Evolutionary conservation across 2,113 vertebrate species (phyloP).

Genomic region (Hypocryptadius cinnamomeus): DNA sequence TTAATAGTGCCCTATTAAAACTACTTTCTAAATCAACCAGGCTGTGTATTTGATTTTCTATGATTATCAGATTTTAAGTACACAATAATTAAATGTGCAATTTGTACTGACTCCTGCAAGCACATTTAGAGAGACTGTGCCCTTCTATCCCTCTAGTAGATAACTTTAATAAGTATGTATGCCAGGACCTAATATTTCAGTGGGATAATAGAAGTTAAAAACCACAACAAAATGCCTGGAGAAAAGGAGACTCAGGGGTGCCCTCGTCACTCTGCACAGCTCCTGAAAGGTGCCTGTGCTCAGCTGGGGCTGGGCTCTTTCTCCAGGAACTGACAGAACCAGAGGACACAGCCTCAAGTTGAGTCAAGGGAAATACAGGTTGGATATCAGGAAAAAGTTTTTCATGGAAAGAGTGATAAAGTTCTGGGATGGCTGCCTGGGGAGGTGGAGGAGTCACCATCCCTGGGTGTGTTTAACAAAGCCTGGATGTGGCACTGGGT

Average conservation of each 20-base stretch:
- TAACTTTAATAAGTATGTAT: constrained; percentile 20
- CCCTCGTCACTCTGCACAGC: not conserved
- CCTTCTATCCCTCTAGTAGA: constrained; percentile 32
- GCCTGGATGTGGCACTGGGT: not conserved
- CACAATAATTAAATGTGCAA: constrained; percentile 66
- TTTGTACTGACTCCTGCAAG: constrained; percentile 61
- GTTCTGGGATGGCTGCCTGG: not conserved
- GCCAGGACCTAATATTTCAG: not conserved
- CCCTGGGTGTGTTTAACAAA: not conserved
- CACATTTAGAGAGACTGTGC: constrained; percentile 20
- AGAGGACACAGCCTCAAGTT: not conserved
- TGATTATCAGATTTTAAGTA: constrained; percentile 60
- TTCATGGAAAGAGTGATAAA: not conserved
- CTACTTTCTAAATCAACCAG: constrained; percentile 60
- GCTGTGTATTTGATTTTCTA: constrained; percentile 67
- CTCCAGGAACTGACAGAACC: not conserved
- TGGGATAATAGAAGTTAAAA: not conserved
- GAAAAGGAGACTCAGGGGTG: not conserved
- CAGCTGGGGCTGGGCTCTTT: not conserved
- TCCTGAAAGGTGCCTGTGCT: not conserved
- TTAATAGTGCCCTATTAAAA: constrained; percentile 74
- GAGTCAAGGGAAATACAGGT: not conserved
- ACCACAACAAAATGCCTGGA: not conserved
- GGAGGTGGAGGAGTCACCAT: not conserved
- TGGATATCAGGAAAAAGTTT: not conserved